Percentiles rank a stretch among this genome's conserved stretches.
Evolutionary conservation across 2,113 vertebrate genomes (phyloP).

Genomic region (Stictonetta naevosa): DNA sequence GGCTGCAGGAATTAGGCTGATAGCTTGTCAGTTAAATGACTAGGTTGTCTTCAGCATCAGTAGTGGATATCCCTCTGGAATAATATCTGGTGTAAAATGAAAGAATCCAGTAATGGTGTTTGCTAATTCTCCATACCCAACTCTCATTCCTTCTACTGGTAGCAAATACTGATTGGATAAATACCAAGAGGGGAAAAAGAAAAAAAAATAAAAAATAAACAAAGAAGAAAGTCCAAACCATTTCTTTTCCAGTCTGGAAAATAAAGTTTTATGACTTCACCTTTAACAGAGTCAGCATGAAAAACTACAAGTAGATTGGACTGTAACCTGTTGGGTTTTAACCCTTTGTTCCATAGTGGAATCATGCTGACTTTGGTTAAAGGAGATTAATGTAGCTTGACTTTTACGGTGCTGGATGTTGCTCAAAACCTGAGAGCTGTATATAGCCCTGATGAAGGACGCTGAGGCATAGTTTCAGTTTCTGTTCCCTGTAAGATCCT

Average conservation of each 20-base stretch:
- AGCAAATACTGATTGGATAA: neutral
- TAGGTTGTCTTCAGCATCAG: neutral
- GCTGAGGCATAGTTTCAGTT: neutral
- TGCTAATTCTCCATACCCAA: neutral
- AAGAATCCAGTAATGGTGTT: neutral
- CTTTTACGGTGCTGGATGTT: neutral
- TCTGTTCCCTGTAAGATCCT: no score
- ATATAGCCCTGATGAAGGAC: neutral
- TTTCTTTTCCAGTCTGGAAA: neutral
- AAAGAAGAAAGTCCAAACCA: neutral
- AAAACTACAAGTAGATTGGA: neutral
- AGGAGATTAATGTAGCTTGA: neutral
- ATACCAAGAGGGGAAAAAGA: neutral
- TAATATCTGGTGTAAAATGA: neutral
- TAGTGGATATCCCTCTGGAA: neutral
- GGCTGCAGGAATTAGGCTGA: neutral
- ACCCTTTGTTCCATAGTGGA: neutral
- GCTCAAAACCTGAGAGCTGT: neutral
- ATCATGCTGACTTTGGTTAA: neutral
- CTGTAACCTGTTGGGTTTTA: neutral
- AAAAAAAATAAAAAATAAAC: neutral
- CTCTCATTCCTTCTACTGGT: neutral
- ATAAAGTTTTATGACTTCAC: neutral
- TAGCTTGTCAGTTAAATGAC: neutral
- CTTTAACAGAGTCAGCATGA: neutral